Percentiles rank a stretch among this genome's conserved stretches.
phyloP scores from a whole-genome alignment of 2,888 invertebrate genomes.

The Caenorhabditis auriculariae region DNA sequence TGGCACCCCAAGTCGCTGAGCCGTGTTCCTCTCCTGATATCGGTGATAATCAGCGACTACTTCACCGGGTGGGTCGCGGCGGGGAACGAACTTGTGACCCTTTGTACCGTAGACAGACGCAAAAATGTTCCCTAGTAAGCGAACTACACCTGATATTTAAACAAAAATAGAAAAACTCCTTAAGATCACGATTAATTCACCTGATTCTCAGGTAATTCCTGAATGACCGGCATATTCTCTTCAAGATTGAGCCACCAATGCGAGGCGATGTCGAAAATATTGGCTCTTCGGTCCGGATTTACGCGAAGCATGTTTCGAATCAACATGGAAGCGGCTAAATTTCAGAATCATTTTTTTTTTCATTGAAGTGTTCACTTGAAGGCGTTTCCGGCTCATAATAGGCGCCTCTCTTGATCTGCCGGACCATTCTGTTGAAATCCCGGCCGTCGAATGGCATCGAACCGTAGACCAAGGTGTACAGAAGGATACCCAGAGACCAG shows the following conservation, averaged over 20 bases:
- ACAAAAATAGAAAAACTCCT: no score
- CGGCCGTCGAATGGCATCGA: conserved; percentile 98
- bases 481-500: conserved; percentile 89
- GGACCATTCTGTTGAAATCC: conserved; percentile 92
- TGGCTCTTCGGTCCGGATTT: conserved; percentile 83
- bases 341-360: conserved; percentile 1
- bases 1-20: no score
- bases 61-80: no score
- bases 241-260: conserved; percentile 90
- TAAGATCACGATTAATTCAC: conserved; percentile 25
- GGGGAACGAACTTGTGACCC: no score
- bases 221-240: conserved; percentile 62
- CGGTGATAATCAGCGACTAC: no score
- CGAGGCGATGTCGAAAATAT: conserved; percentile 88
- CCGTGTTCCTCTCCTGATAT: no score
- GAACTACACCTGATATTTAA: no score
- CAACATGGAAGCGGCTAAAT: conserved; percentile 85
- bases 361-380: conserved; percentile 67
- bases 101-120: no score
- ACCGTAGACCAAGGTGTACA: conserved; percentile 96
- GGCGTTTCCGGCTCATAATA: conserved; percentile 94
- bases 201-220: conserved; percentile 63
- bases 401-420: conserved; percentile 94
- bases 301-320: conserved; percentile 93
- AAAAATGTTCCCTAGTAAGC: no score